Conservation (phyloP, 2,113 vertebrate genomes). For the Cottus gobio region DNA sequence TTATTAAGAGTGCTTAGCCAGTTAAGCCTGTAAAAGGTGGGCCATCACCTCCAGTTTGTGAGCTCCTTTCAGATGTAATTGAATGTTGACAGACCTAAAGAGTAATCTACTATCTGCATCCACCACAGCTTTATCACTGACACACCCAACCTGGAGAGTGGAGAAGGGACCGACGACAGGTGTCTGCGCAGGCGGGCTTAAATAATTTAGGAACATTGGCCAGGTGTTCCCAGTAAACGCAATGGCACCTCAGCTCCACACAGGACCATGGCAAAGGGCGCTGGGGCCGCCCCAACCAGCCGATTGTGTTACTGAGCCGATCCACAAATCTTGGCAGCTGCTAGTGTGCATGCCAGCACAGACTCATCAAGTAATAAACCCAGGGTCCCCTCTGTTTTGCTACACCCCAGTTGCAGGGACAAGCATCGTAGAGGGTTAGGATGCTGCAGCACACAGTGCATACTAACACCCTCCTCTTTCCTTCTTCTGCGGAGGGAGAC, state of each 20-base stretch:
- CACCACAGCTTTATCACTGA: slow-evolving; percentile 34
- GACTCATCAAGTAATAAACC: slow-evolving; percentile 83
- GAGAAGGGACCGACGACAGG: neutral
- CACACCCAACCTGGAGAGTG: slow-evolving; percentile 32
- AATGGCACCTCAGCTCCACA: neutral
- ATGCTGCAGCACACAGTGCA: slow-evolving; percentile 30
- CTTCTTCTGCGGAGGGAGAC: slow-evolving; percentile 56
- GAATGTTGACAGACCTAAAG: slow-evolving; percentile 56
- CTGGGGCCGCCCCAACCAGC: slow-evolving; percentile 24
- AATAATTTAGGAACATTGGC: neutral
- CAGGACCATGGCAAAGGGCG: neutral
- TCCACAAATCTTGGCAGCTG: slow-evolving; percentile 36
- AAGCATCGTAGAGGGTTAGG: slow-evolving; percentile 36
- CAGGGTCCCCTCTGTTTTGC: slow-evolving; percentile 81
- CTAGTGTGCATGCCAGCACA: slow-evolving; percentile 73
- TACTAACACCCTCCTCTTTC: slow-evolving; percentile 30
- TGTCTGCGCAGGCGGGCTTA: neutral
- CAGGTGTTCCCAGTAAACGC: neutral
- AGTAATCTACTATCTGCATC: slow-evolving; percentile 61
- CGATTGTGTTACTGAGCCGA: slow-evolving; percentile 52
- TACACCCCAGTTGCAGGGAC: slow-evolving; percentile 33
- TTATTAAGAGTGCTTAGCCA: slow-evolving; percentile 78
- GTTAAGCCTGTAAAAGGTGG: slow-evolving; percentile 78
- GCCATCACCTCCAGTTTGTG: slow-evolving; percentile 72
- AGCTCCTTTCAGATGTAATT: slow-evolving; percentile 74